Conservation (phyloP, 2,888 invertebrate species). For the Microctonus brassicae region DNA sequence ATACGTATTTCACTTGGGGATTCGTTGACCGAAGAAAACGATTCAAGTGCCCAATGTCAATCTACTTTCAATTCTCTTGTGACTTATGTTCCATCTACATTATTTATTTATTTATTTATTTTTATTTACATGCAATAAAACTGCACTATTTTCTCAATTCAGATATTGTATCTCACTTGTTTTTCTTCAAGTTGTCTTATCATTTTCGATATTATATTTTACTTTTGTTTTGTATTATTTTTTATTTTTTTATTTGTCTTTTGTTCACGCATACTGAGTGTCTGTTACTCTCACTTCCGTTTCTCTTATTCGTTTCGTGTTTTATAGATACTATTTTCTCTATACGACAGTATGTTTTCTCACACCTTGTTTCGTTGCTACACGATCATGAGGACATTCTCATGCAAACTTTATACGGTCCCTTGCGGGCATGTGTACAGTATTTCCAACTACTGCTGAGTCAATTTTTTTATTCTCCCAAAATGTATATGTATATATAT, state of each 20-base stretch:
- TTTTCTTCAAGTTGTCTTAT: neutral
- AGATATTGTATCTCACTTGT: neutral
- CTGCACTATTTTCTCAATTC: neutral
- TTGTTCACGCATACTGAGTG: neutral
- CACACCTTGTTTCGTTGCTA: neutral
- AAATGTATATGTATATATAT: too few species aligned
- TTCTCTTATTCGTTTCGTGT: neutral
- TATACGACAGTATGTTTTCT: neutral
- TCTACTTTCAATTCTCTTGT: slow-evolving; percentile 18
- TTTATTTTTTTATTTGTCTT: neutral
- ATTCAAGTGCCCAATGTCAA: slow-evolving; percentile 34
- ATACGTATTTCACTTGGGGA: slow-evolving; percentile 39
- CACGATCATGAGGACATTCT: slow-evolving; percentile 4
- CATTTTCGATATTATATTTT: neutral
- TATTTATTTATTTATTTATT: slow-evolving; percentile 13
- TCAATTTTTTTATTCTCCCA: too few species aligned
- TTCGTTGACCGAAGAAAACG: slow-evolving; percentile 45
- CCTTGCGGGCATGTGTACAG: neutral
- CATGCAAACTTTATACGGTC: slow-evolving; percentile 3
- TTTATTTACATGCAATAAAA: neutral
- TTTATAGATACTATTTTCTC: neutral
- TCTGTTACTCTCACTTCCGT: neutral
- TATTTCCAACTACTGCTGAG: slow-evolving; percentile 6
- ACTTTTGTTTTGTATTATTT: neutral
- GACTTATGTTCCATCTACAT: slow-evolving; percentile 15